Percentiles rank a stretch among this genome's conserved stretches.
These are phyloP conservation scores for Eupelmus urozonus DNA, from an alignment of 2,888 invertebrate species.

Conservation along the genomic window DNA sequence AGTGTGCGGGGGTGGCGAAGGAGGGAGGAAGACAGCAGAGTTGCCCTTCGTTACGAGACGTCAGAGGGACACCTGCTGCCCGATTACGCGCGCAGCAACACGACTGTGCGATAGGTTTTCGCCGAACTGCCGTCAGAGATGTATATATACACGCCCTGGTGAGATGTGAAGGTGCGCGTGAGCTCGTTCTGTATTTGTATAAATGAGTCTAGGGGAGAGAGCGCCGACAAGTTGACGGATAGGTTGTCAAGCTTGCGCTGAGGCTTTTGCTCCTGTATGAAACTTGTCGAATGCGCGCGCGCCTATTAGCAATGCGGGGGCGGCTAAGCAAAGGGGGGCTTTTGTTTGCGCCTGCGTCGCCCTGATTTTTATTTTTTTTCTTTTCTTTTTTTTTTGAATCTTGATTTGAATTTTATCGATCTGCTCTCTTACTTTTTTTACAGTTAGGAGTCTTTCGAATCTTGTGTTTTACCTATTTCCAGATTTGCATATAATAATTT, in stretches of 20 bases:
- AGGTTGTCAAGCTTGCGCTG: not conserved
- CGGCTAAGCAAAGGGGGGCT: too few species aligned
- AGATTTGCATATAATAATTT: too few species aligned
- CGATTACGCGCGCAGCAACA: conserved; percentile 70
- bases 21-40: conserved; percentile 60
- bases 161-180: not conserved
- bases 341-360: too few species aligned
- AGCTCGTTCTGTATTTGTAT: not conserved
- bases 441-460: too few species aligned
- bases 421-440: too few species aligned
- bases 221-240: conserved; percentile 30
- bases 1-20: conserved; percentile 27
- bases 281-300: conserved; percentile 5
- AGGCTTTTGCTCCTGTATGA: not conserved
- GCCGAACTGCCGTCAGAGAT: too few species aligned
- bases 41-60: conserved; percentile 74
- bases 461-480: too few species aligned
- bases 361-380: too few species aligned
- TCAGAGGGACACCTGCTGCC: conserved; percentile 75
- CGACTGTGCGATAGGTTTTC: conserved; percentile 67
- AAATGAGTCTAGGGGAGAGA: not conserved
- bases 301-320: too few species aligned
- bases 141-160: not conserved
- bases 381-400: too few species aligned
- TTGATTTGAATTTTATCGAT: too few species aligned